Evolutionary conservation across 2,797 vertebrate species (phyloP).

Genomic region (Lacerta viridis): DNA sequence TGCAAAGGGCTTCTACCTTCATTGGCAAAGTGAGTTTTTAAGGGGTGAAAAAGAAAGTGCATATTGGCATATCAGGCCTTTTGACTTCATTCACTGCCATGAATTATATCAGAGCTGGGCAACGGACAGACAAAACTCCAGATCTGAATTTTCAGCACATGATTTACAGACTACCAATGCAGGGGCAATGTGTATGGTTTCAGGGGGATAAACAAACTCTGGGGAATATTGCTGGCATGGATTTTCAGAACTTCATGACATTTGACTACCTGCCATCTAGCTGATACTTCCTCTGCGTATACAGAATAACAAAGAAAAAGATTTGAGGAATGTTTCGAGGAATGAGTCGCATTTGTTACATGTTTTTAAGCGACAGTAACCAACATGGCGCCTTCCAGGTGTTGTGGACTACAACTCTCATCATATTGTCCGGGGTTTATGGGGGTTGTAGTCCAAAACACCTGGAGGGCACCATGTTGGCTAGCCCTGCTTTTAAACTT

Average conservation of each 20-base stretch:
- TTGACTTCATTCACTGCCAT: not conserved
- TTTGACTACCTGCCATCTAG: not conserved
- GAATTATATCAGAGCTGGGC: not conserved
- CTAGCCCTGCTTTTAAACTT: no score
- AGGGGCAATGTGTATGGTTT: not conserved
- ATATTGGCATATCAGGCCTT: not conserved
- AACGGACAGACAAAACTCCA: not conserved
- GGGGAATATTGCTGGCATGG: not conserved
- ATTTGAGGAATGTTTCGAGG: not conserved
- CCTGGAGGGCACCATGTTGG: no score
- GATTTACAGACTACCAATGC: not conserved
- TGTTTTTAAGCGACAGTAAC: not conserved
- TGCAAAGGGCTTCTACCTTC: conserved; percentile 10
- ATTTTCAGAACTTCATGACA: not conserved
- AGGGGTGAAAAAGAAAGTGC: not conserved
- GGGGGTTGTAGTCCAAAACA: no score
- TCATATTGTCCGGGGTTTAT: no score
- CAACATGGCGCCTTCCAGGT: no score
- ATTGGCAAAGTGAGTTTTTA: not conserved
- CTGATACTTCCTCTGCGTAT: not conserved
- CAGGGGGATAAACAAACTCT: not conserved
- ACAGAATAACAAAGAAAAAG: not conserved
- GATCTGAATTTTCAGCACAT: not conserved
- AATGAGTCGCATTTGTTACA: not conserved
- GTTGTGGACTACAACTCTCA: no score